Base-by-base conservation (phyloP, 2,888 invertebrate species). In the Leucophora obtusa region DNA sequence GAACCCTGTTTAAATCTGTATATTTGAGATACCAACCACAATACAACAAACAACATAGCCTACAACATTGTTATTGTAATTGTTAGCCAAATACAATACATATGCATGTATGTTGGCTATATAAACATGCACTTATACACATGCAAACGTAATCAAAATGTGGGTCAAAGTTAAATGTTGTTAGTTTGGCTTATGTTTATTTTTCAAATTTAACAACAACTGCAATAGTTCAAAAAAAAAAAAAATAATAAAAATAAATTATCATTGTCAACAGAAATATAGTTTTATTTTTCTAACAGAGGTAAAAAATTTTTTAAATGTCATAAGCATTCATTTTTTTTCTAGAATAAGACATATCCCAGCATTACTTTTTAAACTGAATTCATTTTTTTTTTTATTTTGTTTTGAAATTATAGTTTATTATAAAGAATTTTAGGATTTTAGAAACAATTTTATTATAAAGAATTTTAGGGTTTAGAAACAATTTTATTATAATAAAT, bases 81-180 rank as follows among this genome's bases (percentile, higher is more conserved):
- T 72, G 80, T 69, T 69, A 35, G 65, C 43, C 72, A 76, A 76
- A 76, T 69, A 76, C 28, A 68, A 75, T 63, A 51, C 28, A 33
- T 51, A 63, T 33, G 17, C 51, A 63, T 65, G 28, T 28, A 65
- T 70, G 38, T 63, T 56, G 60, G 38, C 56, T 54, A 24, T n/a
- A 43, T 43, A 66, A 54, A 17, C 38, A 60, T 24, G 7, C 28
- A 28, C 28, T 28, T 28, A 28, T 7, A 47, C 43, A 47, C 43
- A 14, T 14, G 3, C 43, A n/a, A 47, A 14, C n/a, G 43, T 14
- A 47, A 14, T n/a, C 43, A 11, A n/a, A 51, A 69, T 72, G 56
- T 72, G 59, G 80, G 71, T 80, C 75, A 80, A 72, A 69, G 80
- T 72, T 72, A 76, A 80, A 80, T 72, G 58, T 63, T 75, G 53